Conservation (phyloP, 2,797 vertebrate species). For the Propithecus deckenii region DNA sequence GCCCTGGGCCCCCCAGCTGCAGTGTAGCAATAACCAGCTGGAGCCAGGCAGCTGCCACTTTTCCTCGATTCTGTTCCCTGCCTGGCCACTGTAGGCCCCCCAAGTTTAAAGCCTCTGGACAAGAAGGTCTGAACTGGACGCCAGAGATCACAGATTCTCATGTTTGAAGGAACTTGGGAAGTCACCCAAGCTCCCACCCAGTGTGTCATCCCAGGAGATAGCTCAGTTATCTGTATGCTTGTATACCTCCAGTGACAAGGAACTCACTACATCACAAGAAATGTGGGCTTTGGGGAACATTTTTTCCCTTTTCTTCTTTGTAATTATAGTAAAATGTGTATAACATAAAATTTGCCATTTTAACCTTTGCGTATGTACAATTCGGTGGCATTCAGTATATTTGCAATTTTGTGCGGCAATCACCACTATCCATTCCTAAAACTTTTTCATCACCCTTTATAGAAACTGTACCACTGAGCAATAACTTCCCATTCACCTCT, state of each 20-base stretch:
- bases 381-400: not conserved
- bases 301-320: not conserved
- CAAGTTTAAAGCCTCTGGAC: not conserved
- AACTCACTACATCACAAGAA: not conserved
- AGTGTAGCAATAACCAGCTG: not conserved
- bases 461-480: not conserved
- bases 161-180: not conserved
- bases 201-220: not conserved
- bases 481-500: not conserved
- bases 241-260: not conserved
- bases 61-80: not conserved
- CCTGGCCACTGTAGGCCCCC: not conserved
- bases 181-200: not conserved
- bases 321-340: not conserved
- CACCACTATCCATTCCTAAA: not conserved
- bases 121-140: not conserved
- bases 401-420: not conserved
- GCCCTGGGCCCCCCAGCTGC: accelerated
- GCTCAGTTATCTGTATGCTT: not conserved
- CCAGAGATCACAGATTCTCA: not conserved
- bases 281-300: not conserved
- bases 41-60: not conserved
- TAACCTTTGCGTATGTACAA: not conserved
- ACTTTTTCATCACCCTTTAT: not conserved
- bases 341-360: not conserved